These are phyloP conservation scores for Miichthys miiuy DNA, from an alignment of 2,797 vertebrate species.

Conservation along the genomic window DNA sequence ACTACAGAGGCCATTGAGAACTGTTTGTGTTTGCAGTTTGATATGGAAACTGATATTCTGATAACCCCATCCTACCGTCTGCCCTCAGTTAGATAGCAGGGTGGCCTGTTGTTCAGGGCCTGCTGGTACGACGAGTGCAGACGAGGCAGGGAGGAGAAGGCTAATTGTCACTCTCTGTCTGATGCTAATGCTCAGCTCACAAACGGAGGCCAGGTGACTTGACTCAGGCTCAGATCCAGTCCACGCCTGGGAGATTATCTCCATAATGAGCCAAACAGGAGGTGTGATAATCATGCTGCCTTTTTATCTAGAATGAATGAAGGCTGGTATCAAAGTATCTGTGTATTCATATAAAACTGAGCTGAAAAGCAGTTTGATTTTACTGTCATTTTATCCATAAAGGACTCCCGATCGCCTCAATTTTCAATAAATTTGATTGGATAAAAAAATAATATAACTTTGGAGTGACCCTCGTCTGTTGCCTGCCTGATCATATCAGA, in stretches of 20 bases:
- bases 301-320: conserved; percentile 20
- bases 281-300: conserved; percentile 7
- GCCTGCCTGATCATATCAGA: conserved; percentile 59
- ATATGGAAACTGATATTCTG: conserved; percentile 59
- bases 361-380: conserved; percentile 8
- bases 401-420: background rate
- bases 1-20: conserved; percentile 44
- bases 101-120: conserved; percentile 33
- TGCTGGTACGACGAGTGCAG: conserved; percentile 27
- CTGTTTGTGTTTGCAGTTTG: conserved; percentile 63
- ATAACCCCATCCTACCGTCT: conserved; percentile 57
- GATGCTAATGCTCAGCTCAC: conserved; percentile 67
- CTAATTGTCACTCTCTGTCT: conserved; percentile 61
- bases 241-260: conserved; percentile 45
- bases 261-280: conserved; percentile 40
- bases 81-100: conserved; percentile 40
- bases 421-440: background rate
- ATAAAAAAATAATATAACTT: conserved; percentile 5
- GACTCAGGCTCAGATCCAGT: conserved; percentile 54
- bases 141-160: conserved; percentile 4
- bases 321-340: background rate
- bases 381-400: background rate
- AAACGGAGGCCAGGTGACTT: conserved; percentile 63
- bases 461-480: conserved; percentile 22
- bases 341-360: background rate